Conservation (phyloP, 2,888 invertebrate species). For the Ochropleura plecta region DNA sequence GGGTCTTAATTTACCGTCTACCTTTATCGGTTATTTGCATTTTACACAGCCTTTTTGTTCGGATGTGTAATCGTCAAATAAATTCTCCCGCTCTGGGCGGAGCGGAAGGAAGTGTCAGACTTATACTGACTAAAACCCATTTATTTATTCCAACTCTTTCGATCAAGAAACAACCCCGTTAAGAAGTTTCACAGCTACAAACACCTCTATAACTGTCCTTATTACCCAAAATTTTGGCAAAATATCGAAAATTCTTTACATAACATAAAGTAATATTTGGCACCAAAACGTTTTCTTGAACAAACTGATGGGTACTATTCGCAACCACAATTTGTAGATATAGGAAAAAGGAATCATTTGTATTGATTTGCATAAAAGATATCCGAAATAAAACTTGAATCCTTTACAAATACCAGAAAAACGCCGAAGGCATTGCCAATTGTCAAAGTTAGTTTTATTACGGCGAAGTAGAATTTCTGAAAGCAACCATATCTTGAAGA, state of each 20-base stretch:
- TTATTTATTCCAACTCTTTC: too few relatives aligned
- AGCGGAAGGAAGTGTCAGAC: too few relatives aligned
- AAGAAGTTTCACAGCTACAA: not conserved
- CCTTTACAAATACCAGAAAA: slow-evolving; percentile 58
- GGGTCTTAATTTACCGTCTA: not conserved
- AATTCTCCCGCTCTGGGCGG: too few relatives aligned
- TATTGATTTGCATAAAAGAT: slow-evolving; percentile 56
- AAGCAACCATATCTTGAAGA: not conserved
- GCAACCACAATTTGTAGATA: slow-evolving; percentile 34
- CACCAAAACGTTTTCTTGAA: slow-evolving; percentile 19
- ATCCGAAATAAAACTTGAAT: slow-evolving; percentile 57
- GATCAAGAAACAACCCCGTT: too few relatives aligned
- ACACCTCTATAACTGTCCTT: not conserved
- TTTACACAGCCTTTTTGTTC: too few relatives aligned
- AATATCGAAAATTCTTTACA: not conserved
- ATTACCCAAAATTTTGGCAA: not conserved
- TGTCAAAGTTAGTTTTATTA: slow-evolving; percentile 57
- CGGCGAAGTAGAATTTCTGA: not conserved
- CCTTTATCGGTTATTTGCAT: not conserved
- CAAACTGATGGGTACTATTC: slow-evolving; percentile 25
- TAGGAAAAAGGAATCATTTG: slow-evolving; percentile 41
- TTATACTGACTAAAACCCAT: too few relatives aligned
- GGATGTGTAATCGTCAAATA: too few relatives aligned
- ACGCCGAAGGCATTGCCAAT: slow-evolving; percentile 50
- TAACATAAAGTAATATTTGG: slow-evolving; percentile 3